Base-by-base conservation (phyloP, 2,888 invertebrate genomes). In the Pyrrhia umbra region DNA sequence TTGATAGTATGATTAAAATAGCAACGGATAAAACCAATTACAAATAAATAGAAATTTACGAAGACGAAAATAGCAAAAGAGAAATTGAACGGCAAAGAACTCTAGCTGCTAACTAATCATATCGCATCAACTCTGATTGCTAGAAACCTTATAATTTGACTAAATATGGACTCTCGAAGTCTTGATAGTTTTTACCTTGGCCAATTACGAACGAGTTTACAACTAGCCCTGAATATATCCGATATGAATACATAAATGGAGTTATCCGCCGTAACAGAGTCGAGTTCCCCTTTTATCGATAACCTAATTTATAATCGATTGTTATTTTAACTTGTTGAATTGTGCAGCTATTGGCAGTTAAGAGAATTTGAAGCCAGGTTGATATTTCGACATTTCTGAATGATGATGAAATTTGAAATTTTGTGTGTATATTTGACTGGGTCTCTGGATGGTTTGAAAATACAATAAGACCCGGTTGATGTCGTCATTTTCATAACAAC, bases 141-240 rank as follows among this genome's bases (percentile, higher is more conserved):
- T 79, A 66, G 76, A 75, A 79, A 77, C 65, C 46, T 20, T 68
- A 40, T 61, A 60, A 62, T 77, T 68, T 72, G 21, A 54, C 70
- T 66, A 64, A 72, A 72, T 72, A 74, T 55, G 56, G 66, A 42
- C 39, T 50, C 6, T 37, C 15, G 34, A 18, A 37, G 45, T 13
- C 37, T 56, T 10, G 57, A 34, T 58, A 55, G 54, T 42, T 69
- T 62, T 63, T 57, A 57, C 51, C 65, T 58, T 52, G 52, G 45
- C 46, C 50, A 68, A 63, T 77, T 75, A 72, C 25, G 8, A 72
- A 56, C 62, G 27, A 20, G 47, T 62, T 46, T 16, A 20, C 8
- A 8, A 46, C 20, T 39, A 63, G 52, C 61, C 55, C 54, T 64
- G 57, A 68, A 56, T 25, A 58, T 61, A 58, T 72, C 50, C 16